Percentiles rank a stretch among this genome's conserved stretches.
Conservation (phyloP, 2,888 invertebrate species). For the Volucella inanis region DNA sequence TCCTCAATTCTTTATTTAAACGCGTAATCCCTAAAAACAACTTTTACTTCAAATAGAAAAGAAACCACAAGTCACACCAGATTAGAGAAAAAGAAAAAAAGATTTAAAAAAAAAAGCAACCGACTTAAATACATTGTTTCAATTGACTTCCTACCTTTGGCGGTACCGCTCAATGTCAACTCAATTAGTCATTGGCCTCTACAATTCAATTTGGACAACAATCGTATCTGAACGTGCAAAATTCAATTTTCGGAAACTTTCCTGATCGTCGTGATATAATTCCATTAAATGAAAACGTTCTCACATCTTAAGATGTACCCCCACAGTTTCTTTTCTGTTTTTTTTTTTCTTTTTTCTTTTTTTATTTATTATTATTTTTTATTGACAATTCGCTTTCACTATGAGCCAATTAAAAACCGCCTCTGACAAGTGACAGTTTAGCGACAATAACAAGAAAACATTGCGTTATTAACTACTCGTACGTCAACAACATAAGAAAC, state of each 20-base stretch:
- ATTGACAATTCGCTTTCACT: constrained; percentile 17
- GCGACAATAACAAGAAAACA: constrained; percentile 22
- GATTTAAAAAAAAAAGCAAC: constrained; percentile 25
- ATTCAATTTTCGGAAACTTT: constrained; percentile 21
- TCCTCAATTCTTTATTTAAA: too few species aligned
- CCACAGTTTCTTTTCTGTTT: too few species aligned
- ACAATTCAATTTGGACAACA: constrained; percentile 24
- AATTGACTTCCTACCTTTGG: constrained; percentile 26
- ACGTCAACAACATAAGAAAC: too few species aligned
- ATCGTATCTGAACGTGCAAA: constrained; percentile 24
- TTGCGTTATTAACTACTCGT: constrained; percentile 8
- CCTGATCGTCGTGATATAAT: constrained; percentile 33
- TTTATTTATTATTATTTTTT: not conserved
- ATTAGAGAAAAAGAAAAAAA: constrained; percentile 15
- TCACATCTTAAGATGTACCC: not conserved
- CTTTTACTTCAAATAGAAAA: constrained; percentile 8
- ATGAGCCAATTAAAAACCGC: constrained; percentile 34
- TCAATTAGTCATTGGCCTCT: constrained; percentile 34
- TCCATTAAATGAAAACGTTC: constrained; percentile 15
- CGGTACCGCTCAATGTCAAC: constrained; percentile 39
- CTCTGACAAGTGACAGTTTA: constrained; percentile 19
- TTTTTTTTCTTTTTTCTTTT: too few species aligned
- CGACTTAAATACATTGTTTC: not conserved
- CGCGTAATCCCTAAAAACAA: not conserved
- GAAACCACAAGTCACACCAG: constrained; percentile 30